Base-by-base conservation (phyloP, 2,888 invertebrate genomes). In the Athrips mouffetella region DNA sequence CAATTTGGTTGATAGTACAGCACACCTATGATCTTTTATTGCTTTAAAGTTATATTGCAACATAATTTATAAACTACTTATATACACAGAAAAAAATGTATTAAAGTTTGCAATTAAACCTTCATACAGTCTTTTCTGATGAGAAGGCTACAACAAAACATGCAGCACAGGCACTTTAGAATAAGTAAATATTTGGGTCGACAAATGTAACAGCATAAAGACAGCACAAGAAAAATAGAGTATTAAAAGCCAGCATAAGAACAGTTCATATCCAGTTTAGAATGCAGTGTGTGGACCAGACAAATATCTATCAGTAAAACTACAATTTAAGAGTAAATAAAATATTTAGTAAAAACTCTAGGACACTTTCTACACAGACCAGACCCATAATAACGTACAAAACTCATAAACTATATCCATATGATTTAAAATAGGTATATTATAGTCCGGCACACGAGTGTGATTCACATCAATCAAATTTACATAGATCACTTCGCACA, bases 341-440 rank as follows among this genome's bases (percentile, higher is more conserved):
- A 79, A 80, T 79, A 78, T 78, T 79, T 73, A 82, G 76, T 77
- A 80, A 78, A 81, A 81, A 83, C 76, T 80, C 73, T 82, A 78
- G 76, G 80, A 84, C 76, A 79, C 71, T 76, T 71, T 77, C 80
- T 80, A 81, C 78, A 79, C 74, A 79, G 78, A 83, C 83, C 74
- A 79, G 78, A 83, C 83, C 77, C 77, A 81, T 72, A 40, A 73
- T 77, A 80, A 82, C 82, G 80, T 78, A 84, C 75, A 82, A 79
- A 75, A 76, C 70, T 73, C 74, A 71, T 71, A 73, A 70, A 76
- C 72, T 80, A 74, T 78, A 70, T 75, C 68, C 67, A 75, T 77
- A 78, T 74, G 76, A 80, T 84, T 84, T 74, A 75, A 75, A 80
- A 80, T 77, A 45, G 45, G 13, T 45, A 76, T 71, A 70, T 56